These are phyloP conservation scores for Ericerus pela DNA, from an alignment of 1,140 invertebrate genomes.

Conservation along the genomic window DNA sequence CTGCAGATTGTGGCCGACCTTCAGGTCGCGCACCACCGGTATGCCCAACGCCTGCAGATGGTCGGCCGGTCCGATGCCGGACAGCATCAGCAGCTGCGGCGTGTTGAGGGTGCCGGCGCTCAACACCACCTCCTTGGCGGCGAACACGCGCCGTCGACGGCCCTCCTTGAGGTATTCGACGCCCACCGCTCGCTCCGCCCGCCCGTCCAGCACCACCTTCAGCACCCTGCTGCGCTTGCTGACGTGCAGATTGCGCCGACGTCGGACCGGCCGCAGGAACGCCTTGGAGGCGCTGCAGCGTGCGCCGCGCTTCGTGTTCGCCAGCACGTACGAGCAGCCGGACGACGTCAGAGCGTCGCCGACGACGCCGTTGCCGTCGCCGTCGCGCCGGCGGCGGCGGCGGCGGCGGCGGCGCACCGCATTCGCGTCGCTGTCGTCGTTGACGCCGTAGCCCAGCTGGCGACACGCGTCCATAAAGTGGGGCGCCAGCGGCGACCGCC, in stretches of 20 bases:
- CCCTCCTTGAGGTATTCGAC: slow-evolving; percentile 46
- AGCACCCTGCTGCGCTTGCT: slow-evolving; percentile 48
- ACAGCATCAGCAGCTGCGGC: slow-evolving; percentile 53
- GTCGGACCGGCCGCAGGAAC: slow-evolving; percentile 38
- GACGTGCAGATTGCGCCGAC: slow-evolving; percentile 51
- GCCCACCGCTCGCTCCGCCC: slow-evolving; percentile 41
- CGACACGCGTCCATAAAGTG: slow-evolving; percentile 38
- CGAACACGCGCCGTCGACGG: slow-evolving; percentile 32
- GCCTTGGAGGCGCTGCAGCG: slow-evolving; percentile 46
- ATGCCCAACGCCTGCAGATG: slow-evolving; percentile 52
- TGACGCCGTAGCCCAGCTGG: slow-evolving; percentile 37
- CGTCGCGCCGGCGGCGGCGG: slow-evolving; percentile 34
- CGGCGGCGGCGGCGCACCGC: slow-evolving; percentile 38
- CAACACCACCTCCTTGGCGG: slow-evolving; percentile 47
- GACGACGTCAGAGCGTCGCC: slow-evolving; percentile 43
- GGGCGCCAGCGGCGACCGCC: slow-evolving; percentile 38
- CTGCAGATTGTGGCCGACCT: slow-evolving; percentile 32
- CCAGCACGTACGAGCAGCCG: slow-evolving; percentile 45
- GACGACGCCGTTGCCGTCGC: slow-evolving; percentile 38
- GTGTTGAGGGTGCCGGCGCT: slow-evolving; percentile 51
- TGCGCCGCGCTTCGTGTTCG: slow-evolving; percentile 44
- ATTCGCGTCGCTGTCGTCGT: slow-evolving; percentile 42
- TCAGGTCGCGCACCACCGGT: slow-evolving; percentile 42
- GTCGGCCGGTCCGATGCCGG: slow-evolving; percentile 52
- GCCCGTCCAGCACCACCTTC: slow-evolving; percentile 47